Percentiles rank a stretch among this genome's conserved stretches.
Conservation (phyloP, 2,888 invertebrate genomes). For the Kuschelorhynchus macadamiae region DNA sequence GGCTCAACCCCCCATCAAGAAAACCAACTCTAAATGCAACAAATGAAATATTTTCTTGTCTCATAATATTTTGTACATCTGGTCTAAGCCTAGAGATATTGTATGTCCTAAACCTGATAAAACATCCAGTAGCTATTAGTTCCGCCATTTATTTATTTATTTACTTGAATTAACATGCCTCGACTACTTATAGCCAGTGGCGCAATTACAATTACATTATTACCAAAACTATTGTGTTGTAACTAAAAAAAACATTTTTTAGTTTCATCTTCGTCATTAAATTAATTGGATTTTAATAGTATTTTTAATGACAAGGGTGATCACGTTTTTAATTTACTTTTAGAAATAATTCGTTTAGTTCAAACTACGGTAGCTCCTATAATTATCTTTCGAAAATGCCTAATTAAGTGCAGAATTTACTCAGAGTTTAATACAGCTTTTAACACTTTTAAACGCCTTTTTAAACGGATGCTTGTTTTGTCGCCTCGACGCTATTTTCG, state of each 20-base stretch:
- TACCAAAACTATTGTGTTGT: too few relatives aligned
- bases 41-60: too few relatives aligned
- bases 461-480: slow-evolving; percentile 6
- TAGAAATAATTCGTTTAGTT: slow-evolving; percentile 15
- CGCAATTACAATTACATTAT: too few relatives aligned
- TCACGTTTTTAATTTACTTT: slow-evolving; percentile 8
- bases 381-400: slow-evolving; percentile 13
- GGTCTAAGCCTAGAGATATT: too few relatives aligned
- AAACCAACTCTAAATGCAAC: too few relatives aligned
- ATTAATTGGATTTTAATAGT: slow-evolving; percentile 29
- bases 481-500: not conserved
- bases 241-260: slow-evolving; percentile 10
- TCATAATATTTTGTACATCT: too few relatives aligned
- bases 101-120: too few relatives aligned
- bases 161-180: too few relatives aligned
- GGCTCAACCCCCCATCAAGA: too few relatives aligned
- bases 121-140: too few relatives aligned
- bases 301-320: slow-evolving; percentile 23
- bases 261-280: slow-evolving; percentile 13
- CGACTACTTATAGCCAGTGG: too few relatives aligned
- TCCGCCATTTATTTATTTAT: too few relatives aligned
- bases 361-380: slow-evolving; percentile 7
- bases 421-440: slow-evolving; percentile 9
- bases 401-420: slow-evolving; percentile 12
- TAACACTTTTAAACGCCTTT: slow-evolving; percentile 10